Conservation (phyloP, 2,888 invertebrate species). For the Sclerodermus sp. region DNA sequence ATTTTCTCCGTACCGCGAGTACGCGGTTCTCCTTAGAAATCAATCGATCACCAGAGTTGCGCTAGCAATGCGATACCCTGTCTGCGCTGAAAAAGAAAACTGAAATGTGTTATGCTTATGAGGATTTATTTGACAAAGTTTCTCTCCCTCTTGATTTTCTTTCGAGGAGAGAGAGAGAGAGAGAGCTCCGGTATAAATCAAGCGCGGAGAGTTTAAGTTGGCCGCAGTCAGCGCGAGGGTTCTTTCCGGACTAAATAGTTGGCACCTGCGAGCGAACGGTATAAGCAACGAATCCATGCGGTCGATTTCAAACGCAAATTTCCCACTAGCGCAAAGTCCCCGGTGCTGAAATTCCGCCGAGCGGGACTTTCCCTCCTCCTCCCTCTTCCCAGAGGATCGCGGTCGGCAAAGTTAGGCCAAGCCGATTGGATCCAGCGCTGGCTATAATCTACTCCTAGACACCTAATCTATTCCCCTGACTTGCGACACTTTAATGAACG, state of each 20-base stretch:
- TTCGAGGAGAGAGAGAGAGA: too few species aligned
- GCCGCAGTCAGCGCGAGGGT: constrained; percentile 9
- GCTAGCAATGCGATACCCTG: too few species aligned
- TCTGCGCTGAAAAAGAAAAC: too few species aligned
- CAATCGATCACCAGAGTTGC: too few species aligned
- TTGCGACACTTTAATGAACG: constrained; percentile 17
- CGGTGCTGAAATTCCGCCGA: constrained; percentile 7
- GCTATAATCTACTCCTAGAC: constrained; percentile 37
- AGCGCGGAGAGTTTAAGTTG: constrained; percentile 8
- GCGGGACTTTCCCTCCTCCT: not conserved
- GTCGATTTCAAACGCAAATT: constrained; percentile 51
- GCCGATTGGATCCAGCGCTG: constrained; percentile 34
- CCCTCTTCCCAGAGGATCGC: constrained; percentile 35
- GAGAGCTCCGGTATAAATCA: too few species aligned
- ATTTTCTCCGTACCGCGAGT: too few species aligned
- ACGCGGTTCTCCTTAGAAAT: too few species aligned
- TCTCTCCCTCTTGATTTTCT: too few species aligned
- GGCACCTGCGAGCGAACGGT: constrained; percentile 4
- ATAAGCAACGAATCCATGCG: constrained; percentile 3
- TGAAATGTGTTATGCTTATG: too few species aligned
- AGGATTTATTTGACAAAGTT: too few species aligned
- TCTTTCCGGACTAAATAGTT: constrained; percentile 16
- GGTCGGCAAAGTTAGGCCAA: constrained; percentile 45
- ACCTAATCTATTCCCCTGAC: constrained; percentile 22
- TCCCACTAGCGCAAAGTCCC: constrained; percentile 14